Evolutionary conservation across 2,113 vertebrate species (phyloP), one percentile per base, ranked within the genome.

Genomic region (Manacus vitellinus): DNA sequence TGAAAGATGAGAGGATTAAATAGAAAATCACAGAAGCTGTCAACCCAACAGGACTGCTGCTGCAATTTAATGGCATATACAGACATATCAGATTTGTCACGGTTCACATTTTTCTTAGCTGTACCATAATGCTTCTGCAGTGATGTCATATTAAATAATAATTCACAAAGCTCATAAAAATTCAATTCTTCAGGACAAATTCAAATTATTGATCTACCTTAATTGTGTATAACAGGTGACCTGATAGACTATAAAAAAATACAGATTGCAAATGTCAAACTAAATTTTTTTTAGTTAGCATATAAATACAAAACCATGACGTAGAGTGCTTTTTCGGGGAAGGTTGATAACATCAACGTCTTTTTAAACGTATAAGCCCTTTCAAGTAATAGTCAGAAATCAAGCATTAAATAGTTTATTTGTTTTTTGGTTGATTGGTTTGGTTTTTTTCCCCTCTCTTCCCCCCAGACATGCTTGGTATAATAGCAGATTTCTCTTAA

Each of bases 1-100:
- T 35, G 77, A 89, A 77, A 56, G 33, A 95, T 95, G 84, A 89
- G 70, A 89, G 44, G 14, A 90, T 82, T 92, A 95, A 96, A 81
- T 15, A 78, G 55, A 78, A 93, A 94, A 91, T 72, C 17, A 44
- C 37, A 74, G 75, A 90, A 67, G 13, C 28, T 70, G 33, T 81
- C 88, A 70, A n/a, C 10, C 33, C 91, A 67, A 77, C 16, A 39
- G 55, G 13, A 68, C 18, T 51, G 16, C 24, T 43, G 35, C 46
- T 63, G 22, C 41, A 91, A 59, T 73, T 95, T 94, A 89, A 92
- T 90, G 81, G 56, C 65, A 77, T 77, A 56, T 71, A 47, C n/a
- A 76, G 54, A 62, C 17, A n/a, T 67, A 95, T 56, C 47, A 90
- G 35, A 93, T 95, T 95, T 79, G 25, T 68, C 56, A 82, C 33